Conservation (phyloP, 1,140 invertebrate species). For the Parasteatoda tepidariorum region DNA sequence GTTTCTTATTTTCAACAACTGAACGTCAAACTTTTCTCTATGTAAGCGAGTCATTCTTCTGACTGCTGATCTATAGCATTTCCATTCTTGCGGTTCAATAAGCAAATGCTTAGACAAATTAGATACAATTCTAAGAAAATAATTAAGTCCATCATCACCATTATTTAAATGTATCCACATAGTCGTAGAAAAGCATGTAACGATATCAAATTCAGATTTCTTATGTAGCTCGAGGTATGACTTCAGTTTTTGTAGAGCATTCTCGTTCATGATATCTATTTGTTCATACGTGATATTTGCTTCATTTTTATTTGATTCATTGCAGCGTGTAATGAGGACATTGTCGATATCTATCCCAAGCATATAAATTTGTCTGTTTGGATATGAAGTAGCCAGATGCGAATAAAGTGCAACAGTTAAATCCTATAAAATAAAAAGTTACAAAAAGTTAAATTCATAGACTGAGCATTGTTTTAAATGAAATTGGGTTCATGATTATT, state of each 20-base stretch:
- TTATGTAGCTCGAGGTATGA: slow-evolving; percentile 25
- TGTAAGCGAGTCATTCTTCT: slow-evolving; percentile 76
- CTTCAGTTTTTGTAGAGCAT: slow-evolving; percentile 15
- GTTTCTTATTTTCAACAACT: slow-evolving; percentile 72
- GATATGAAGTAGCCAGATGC: slow-evolving; percentile 69
- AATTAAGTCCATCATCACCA: slow-evolving; percentile 77
- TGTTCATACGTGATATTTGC: slow-evolving; percentile 73
- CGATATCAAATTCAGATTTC: slow-evolving; percentile 75
- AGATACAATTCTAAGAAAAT: slow-evolving; percentile 71
- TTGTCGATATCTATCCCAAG: slow-evolving; percentile 82
- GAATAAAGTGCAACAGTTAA: slow-evolving; percentile 74
- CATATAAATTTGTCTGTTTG: slow-evolving; percentile 67
- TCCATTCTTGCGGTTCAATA: slow-evolving; percentile 85
- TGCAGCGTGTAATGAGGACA: slow-evolving; percentile 76
- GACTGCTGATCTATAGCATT: slow-evolving; percentile 80
- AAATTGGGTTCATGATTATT: not conserved
- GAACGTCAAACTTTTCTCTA: slow-evolving; percentile 72
- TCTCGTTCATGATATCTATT: slow-evolving; percentile 75
- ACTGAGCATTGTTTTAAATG: not conserved
- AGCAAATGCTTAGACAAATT: slow-evolving; percentile 74
- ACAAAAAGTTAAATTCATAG: not conserved
- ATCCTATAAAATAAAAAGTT: slow-evolving; percentile 69
- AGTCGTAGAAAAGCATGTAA: slow-evolving; percentile 84
- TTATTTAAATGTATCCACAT: slow-evolving; percentile 90
- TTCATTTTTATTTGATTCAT: slow-evolving; percentile 69